Percentiles rank a stretch among this genome's conserved stretches.
phyloP scores from a whole-genome alignment of 1,140 invertebrate species.

The Trichonephila clavata region DNA sequence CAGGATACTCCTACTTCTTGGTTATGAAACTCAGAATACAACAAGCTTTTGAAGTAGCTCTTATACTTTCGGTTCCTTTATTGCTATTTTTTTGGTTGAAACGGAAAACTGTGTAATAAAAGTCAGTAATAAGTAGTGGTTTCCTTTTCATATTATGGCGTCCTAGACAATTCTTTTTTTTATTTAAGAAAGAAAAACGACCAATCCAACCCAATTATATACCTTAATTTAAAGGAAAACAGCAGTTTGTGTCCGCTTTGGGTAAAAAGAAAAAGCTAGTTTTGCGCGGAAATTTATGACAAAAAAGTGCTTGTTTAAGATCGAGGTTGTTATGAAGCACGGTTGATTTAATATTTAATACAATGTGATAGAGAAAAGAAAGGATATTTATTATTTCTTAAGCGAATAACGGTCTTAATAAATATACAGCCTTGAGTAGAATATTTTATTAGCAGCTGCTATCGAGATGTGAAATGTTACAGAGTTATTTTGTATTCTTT shows the following conservation, averaged over 20 bases:
- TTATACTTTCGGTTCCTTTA: slow-evolving; percentile 32
- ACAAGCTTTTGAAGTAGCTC: slow-evolving; percentile 49
- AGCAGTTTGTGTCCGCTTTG: not conserved
- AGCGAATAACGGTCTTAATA: not conserved
- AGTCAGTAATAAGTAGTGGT: slow-evolving; percentile 63
- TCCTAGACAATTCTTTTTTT: slow-evolving; percentile 28
- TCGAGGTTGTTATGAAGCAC: not conserved
- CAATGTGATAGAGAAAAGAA: not conserved
- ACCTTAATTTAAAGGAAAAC: slow-evolving; percentile 46
- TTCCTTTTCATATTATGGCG: slow-evolving; percentile 38
- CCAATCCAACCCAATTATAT: not conserved
- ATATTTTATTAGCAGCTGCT: too few relatives aligned
- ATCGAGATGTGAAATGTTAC: too few relatives aligned
- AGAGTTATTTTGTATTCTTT: not conserved
- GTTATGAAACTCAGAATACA: slow-evolving; percentile 56
- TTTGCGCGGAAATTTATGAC: slow-evolving; percentile 2
- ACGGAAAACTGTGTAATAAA: slow-evolving; percentile 61
- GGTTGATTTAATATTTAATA: slow-evolving; percentile 3
- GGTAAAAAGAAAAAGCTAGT: not conserved
- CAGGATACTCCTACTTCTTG: slow-evolving; percentile 6
- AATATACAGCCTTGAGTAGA: not conserved
- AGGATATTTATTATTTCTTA: slow-evolving; percentile 5
- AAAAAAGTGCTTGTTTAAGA: not conserved
- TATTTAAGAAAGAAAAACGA: slow-evolving; percentile 15
- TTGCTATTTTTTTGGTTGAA: slow-evolving; percentile 56